Percentiles rank a stretch among this genome's conserved stretches.
These are phyloP conservation scores for Hyperoodon ampullatus DNA, from an alignment of 2,113 vertebrate genomes.

Conservation along the genomic window DNA sequence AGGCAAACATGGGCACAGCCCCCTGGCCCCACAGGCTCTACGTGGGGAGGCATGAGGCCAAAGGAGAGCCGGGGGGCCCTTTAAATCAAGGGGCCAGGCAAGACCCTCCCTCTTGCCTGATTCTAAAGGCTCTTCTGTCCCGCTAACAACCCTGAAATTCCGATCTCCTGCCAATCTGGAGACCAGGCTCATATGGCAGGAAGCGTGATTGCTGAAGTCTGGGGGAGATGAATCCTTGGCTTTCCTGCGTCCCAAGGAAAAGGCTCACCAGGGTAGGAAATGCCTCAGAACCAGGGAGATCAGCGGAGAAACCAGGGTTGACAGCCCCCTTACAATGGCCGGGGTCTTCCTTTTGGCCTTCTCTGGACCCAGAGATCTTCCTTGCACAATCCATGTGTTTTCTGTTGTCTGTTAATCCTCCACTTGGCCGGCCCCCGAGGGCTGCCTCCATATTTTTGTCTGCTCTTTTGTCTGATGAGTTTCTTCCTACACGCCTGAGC, in stretches of 20 bases:
- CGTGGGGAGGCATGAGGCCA: background rate
- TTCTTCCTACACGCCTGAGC: slow-evolving; percentile 16
- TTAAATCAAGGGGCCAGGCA: background rate
- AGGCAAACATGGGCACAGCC: no score
- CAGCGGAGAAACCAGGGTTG: no score
- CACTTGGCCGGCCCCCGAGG: background rate
- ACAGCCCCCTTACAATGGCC: background rate
- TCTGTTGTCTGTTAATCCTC: slow-evolving; percentile 22
- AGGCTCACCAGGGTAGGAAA: background rate
- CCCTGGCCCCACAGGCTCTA: background rate
- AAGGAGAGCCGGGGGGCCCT: background rate
- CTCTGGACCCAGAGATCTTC: background rate
- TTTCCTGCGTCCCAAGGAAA: background rate
- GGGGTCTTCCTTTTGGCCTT: background rate
- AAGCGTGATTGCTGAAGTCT: background rate
- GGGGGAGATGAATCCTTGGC: background rate
- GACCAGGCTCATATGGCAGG: background rate
- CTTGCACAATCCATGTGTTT: background rate
- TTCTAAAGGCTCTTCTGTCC: background rate
- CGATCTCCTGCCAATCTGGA: background rate
- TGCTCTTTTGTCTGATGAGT: slow-evolving; percentile 48
- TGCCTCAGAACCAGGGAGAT: background rate
- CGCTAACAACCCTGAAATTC: background rate
- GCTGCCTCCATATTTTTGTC: background rate
- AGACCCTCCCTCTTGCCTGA: background rate